Evolutionary conservation across 2,113 vertebrate genomes (phyloP).

Genomic region (Lanius ludovicianus): DNA sequence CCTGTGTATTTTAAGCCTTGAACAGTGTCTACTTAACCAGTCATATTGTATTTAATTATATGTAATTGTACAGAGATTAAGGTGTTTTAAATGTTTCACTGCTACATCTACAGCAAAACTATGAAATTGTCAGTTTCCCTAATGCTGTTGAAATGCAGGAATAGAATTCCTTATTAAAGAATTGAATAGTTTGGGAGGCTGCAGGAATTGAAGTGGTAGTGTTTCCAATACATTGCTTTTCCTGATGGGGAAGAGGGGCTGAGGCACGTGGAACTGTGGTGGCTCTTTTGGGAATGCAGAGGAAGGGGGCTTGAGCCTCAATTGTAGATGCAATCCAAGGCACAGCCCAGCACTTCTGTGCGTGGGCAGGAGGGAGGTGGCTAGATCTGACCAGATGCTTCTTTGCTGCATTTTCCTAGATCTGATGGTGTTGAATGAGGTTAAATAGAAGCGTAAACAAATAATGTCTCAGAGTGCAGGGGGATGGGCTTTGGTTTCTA

Average conservation of each 20-base stretch:
- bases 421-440: neutral
- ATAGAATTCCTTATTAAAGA: neutral
- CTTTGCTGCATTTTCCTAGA: neutral
- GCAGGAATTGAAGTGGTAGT: neutral
- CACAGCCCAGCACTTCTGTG: neutral
- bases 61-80: neutral
- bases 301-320: neutral
- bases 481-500: accelerated
- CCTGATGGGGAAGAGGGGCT: neutral
- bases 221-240: neutral
- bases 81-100: neutral
- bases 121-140: neutral
- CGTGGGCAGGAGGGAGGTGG: neutral
- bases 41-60: neutral
- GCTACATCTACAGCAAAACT: neutral
- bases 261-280: neutral
- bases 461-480: too few relatives aligned
- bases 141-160: neutral
- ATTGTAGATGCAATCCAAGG: accelerated
- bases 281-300: neutral
- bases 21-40: neutral
- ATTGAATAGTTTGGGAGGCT: neutral
- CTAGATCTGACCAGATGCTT: neutral
- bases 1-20: neutral
- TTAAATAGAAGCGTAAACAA: neutral